phyloP scores from a whole-genome alignment of 2,113 vertebrate species.

The Amblyopsis rosae region DNA sequence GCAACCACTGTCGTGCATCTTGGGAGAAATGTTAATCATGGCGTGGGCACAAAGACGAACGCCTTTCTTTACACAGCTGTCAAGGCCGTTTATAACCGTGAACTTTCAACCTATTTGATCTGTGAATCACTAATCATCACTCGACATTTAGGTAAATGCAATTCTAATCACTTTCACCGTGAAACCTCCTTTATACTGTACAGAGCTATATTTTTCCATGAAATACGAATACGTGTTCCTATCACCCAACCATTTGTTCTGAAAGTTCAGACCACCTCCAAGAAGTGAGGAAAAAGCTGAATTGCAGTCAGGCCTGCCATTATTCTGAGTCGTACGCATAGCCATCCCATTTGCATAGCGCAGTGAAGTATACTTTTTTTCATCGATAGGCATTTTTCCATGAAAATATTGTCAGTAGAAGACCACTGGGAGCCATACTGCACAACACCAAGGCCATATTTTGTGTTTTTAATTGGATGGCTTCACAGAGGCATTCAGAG shows the following conservation, averaged over 20 bases:
- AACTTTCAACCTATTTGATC: not conserved
- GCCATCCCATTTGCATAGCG: constrained; percentile 30
- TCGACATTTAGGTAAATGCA: not conserved
- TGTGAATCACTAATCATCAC: not conserved
- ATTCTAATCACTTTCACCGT: not conserved
- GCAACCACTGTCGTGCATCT: not conserved
- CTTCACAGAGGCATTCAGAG: constrained; percentile 50
- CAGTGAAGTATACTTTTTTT: constrained; percentile 52
- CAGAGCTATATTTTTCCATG: not conserved
- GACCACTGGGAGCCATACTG: constrained; percentile 62
- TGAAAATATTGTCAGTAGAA: constrained; percentile 58
- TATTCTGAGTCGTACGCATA: constrained; percentile 26
- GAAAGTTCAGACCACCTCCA: not conserved
- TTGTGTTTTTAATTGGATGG: constrained; percentile 71
- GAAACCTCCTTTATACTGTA: not conserved
- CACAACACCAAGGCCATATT: constrained; percentile 64
- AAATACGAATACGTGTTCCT: not conserved
- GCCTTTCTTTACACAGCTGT: not conserved
- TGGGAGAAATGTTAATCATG: constrained; percentile 23
- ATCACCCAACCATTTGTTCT: not conserved
- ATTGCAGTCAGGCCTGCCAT: constrained; percentile 22
- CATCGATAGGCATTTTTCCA: constrained; percentile 60
- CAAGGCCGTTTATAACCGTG: not conserved
- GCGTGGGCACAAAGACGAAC: not conserved
- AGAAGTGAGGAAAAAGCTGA: constrained; percentile 8